Conservation (phyloP, 1,140 invertebrate species). For the Tetragnatha versicolor region DNA sequence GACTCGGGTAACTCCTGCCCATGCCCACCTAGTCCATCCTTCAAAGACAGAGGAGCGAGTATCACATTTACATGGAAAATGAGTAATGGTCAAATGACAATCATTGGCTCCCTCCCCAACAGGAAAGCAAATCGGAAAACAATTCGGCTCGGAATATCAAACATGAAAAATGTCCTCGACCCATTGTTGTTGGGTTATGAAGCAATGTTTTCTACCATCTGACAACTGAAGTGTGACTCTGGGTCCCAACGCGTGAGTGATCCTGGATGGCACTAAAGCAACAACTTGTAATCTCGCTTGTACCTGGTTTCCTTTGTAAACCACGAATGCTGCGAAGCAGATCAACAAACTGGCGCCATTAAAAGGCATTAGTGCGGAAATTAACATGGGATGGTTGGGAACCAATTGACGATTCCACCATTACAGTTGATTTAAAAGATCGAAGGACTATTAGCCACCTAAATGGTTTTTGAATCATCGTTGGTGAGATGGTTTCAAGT, state of each 20-base stretch:
- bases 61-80: slow-evolving; percentile 3
- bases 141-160: slow-evolving; percentile 14
- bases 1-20: too few relatives aligned
- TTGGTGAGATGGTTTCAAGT: too few relatives aligned
- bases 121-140: slow-evolving; percentile 25
- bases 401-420: background rate
- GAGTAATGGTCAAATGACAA: slow-evolving; percentile 14
- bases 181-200: slow-evolving; percentile 32
- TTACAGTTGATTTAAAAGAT: slow-evolving; percentile 19
- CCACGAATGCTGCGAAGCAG: slow-evolving; percentile 40
- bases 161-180: slow-evolving; percentile 10
- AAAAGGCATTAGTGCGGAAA: slow-evolving; percentile 7
- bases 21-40: slow-evolving; percentile 3
- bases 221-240: slow-evolving; percentile 46
- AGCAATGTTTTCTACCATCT: slow-evolving; percentile 21
- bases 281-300: slow-evolving; percentile 42
- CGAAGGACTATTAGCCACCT: background rate
- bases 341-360: slow-evolving; percentile 35
- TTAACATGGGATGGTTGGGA: background rate
- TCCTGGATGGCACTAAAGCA: slow-evolving; percentile 16
- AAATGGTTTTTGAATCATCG: too few relatives aligned
- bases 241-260: slow-evolving; percentile 25
- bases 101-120: background rate
- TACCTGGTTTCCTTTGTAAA: slow-evolving; percentile 38
- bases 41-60: slow-evolving; percentile 6